Base-by-base conservation (phyloP, 2,797 vertebrate genomes). In the Tokudaia muenninki region DNA sequence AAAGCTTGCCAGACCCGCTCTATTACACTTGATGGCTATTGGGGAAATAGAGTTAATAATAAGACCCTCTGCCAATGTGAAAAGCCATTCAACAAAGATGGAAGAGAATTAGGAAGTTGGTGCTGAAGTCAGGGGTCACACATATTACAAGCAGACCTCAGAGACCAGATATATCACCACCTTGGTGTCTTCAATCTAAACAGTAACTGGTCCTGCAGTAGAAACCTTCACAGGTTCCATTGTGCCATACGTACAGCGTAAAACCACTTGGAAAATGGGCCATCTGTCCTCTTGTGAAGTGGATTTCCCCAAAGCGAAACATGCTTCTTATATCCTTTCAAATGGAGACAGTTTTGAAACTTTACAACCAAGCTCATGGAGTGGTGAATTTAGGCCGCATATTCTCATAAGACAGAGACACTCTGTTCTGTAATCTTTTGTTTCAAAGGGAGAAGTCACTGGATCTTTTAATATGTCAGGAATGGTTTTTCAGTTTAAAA, bases 221-320 rank as follows among this genome's bases (percentile, higher is more conserved):
- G 81, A 59, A 9, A 80, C n/a, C n/a, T 78, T 55, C 29, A 52
- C 13, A 14, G 29, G 14, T 26, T 29, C 24, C 41, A 3, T 29
- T 67, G 50, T 86, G 79, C 52, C 67, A 70, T 24, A 63, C 13
- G 9, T 2, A 19, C 34, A 59, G 87, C 6, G 4, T n/a, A 88
- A 90, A 86, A 47, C 80, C 12, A n/a, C 47, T 88, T 82, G 55
- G 22, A 50, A 65, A 78, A 59, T 92, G 61, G 10, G 1, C 7
- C 34, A 55, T 83, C 75, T n/a, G 7, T 80, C 16, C 83, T 91
- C 47, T 86, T 96, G 8, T 75, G 74, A 79, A 61, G 52, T 96
- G 74, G 0, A 41, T 79, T 94, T 91, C 50, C 17, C 4, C 50
- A 91, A 61, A 95, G 37, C 2, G 24, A 86, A 78, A 12, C 31